Conservation (phyloP, 2,113 vertebrate genomes). For the Oreochromis aureus region DNA sequence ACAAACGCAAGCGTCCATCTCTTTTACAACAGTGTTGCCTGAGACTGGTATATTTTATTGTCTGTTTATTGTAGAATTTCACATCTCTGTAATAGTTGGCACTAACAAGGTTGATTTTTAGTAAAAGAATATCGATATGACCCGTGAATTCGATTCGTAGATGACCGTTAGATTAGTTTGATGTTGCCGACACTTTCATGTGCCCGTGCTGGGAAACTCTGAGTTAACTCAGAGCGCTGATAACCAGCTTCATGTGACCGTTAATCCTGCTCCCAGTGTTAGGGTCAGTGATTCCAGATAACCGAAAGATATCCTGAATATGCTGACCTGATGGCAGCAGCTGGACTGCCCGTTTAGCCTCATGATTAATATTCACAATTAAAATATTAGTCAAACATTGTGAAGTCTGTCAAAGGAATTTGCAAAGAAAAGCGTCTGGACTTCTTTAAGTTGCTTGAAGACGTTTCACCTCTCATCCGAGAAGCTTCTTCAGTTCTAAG, state of each 20-base stretch:
- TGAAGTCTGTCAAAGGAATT: background rate
- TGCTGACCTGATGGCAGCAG: background rate
- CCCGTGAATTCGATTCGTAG: background rate
- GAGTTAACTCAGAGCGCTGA: background rate
- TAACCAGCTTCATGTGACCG: background rate
- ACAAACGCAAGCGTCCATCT: background rate
- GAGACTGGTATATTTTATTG: background rate
- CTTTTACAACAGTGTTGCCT: background rate
- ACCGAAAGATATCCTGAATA: background rate
- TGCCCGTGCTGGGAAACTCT: background rate
- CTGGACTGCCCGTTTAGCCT: background rate
- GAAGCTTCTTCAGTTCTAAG: no score
- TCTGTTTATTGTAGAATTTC: fast-evolving
- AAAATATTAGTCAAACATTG: background rate
- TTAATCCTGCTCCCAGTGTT: background rate
- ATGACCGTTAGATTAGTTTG: background rate
- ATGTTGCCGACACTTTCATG: background rate
- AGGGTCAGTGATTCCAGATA: background rate
- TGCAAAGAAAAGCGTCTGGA: no score
- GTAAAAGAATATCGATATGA: fast-evolving
- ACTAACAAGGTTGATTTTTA: background rate
- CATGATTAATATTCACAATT: background rate
- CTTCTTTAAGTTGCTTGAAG: no score
- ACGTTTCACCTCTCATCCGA: no score
- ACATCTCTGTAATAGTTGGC: background rate